phyloP scores from a whole-genome alignment of 2,797 vertebrate genomes.

The Toxotes lorentzi region DNA sequence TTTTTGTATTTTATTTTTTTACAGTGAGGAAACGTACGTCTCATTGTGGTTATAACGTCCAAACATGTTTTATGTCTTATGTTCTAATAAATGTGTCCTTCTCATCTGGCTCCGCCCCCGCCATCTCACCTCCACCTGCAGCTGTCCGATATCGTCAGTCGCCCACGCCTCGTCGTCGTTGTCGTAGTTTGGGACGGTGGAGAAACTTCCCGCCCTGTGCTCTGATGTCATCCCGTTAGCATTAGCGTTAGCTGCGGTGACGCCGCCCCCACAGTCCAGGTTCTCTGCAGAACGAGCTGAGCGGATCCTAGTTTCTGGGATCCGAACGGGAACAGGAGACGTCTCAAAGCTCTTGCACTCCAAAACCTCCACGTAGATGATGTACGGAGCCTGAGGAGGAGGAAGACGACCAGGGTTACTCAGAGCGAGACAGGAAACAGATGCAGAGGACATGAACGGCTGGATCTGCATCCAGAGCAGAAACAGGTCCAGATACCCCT shows the following conservation, averaged over 20 bases:
- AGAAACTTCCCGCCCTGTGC: conserved; percentile 91
- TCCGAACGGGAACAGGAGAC: conserved; percentile 90
- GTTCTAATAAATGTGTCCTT: no score
- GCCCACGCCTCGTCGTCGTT: conserved; percentile 98
- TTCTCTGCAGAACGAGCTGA: conserved; percentile 92
- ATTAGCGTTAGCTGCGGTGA: background rate
- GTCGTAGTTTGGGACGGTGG: conserved; percentile 94
- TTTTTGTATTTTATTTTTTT: no score
- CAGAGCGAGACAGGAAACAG: no score
- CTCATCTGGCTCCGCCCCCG: no score
- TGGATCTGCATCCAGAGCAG: background rate
- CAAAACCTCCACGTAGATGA: conserved; percentile 96
- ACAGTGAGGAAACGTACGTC: no score
- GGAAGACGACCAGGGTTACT: background rate
- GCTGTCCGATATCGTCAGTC: conserved; percentile 94
- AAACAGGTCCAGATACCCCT: no score
- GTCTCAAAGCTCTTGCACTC: conserved; percentile 96
- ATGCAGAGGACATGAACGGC: no score
- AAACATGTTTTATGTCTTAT: no score
- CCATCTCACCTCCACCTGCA: conserved; percentile 90
- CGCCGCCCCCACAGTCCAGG: conserved; percentile 88
- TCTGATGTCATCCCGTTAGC: conserved; percentile 83
- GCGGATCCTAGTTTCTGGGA: conserved; percentile 92
- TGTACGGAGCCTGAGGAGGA: conserved; percentile 90
- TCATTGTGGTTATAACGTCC: no score